Conservation (phyloP, 2,888 invertebrate species). For the Theristus sp. region DNA sequence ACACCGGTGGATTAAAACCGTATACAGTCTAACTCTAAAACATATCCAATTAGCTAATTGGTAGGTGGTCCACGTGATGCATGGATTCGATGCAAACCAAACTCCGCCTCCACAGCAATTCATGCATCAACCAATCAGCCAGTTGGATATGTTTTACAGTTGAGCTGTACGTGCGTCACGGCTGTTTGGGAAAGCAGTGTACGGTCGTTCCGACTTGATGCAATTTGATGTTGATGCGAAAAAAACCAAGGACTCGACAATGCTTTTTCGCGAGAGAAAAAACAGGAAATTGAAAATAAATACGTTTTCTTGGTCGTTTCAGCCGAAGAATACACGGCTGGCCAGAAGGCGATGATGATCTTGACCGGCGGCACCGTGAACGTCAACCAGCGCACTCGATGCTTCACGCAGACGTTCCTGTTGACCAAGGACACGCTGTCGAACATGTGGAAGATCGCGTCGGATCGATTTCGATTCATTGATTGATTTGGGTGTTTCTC, state of each 20-base stretch:
- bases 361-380: conserved; percentile 63
- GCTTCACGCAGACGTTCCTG: conserved; percentile 7
- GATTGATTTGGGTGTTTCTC: conserved; percentile 1
- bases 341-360: conserved; percentile 60
- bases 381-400: conserved; percentile 37
- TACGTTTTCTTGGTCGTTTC: conserved; percentile 41
- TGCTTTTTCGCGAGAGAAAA: no score
- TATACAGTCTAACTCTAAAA: background rate
- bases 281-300: conserved; percentile 2
- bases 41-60: no score
- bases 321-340: conserved; percentile 38
- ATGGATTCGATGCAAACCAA: no score
- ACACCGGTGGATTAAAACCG: background rate
- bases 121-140: no score
- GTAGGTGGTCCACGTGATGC: no score
- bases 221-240: no score
- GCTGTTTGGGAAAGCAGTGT: no score
- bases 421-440: background rate
- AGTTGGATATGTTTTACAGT: no score
- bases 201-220: no score
- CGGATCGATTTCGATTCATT: conserved; percentile 7
- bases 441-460: conserved; percentile 5
- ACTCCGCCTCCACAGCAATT: no score
- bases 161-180: no score
- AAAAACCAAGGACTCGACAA: no score